Evolutionary conservation across 2,113 vertebrate species (phyloP).

Genomic region (Mohoua ochrocephala): DNA sequence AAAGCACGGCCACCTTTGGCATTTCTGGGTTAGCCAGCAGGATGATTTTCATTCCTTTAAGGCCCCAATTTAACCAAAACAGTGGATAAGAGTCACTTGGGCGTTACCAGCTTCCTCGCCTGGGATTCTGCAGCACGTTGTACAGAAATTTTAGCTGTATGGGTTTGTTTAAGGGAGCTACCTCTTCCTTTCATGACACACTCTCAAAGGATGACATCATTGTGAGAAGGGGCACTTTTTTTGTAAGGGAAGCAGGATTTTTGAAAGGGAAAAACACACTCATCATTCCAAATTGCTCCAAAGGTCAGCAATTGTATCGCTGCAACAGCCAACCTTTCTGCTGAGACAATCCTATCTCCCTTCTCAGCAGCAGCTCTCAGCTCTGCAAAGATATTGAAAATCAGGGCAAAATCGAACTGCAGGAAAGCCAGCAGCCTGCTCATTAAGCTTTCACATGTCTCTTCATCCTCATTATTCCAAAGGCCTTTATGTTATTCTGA

Average conservation of each 20-base stretch:
- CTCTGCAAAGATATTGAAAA: neutral
- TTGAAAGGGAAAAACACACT: neutral
- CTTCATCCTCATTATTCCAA: neutral
- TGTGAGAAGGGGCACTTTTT: neutral
- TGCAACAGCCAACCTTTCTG: neutral
- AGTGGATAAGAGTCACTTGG: neutral
- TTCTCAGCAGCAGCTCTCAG: neutral
- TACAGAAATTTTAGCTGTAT: neutral
- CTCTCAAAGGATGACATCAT: neutral
- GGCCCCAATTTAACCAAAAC: neutral
- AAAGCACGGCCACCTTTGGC: neutral
- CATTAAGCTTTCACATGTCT: neutral
- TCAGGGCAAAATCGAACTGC: neutral
- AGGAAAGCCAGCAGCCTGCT: neutral
- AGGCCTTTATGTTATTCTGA: neutral
- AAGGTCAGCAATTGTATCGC: neutral
- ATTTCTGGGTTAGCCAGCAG: neutral
- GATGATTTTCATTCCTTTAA: neutral
- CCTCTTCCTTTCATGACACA: neutral
- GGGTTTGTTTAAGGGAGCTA: neutral
- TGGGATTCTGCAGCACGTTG: neutral
- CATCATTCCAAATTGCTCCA: neutral
- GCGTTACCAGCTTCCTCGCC: rapidly evolving
- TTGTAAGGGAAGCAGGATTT: neutral
- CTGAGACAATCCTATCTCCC: neutral